Percentiles rank a stretch among this genome's conserved stretches.
These are phyloP conservation scores for Chaetura pelagica DNA, from an alignment of 2,113 vertebrate genomes.

Conservation along the genomic window DNA sequence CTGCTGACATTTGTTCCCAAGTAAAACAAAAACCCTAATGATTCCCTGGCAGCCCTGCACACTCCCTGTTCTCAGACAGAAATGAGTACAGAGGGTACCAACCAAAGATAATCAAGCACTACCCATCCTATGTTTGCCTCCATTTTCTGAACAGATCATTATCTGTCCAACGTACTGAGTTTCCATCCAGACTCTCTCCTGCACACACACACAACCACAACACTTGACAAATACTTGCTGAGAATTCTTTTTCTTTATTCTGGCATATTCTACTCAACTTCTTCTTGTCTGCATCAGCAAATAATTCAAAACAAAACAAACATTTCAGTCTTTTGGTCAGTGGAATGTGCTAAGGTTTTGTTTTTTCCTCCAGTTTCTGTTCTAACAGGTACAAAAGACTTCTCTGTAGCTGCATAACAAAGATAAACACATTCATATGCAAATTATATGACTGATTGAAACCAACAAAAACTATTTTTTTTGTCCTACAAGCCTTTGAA, in stretches of 20 bases:
- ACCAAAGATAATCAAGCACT: neutral
- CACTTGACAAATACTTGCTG: neutral
- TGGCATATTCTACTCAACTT: neutral
- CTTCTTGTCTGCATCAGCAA: neutral
- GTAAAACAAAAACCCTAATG: neutral
- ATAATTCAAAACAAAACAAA: conserved; percentile 23
- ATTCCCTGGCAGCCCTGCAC: neutral
- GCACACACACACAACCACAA: neutral
- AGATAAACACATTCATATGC: neutral
- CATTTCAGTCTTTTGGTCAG: neutral
- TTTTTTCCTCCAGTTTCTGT: neutral
- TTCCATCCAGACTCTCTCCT: neutral
- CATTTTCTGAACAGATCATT: neutral
- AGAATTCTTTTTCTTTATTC: conserved; percentile 23
- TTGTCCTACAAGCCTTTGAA: neutral
- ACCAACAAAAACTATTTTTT: neutral
- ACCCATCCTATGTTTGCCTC: neutral
- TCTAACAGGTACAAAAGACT: conserved; percentile 24
- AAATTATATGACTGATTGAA: neutral
- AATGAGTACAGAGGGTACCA: neutral
- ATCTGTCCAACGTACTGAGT: neutral
- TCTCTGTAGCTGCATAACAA: neutral
- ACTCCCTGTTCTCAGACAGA: neutral
- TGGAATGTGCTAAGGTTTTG: neutral
- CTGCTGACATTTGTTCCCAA: neutral